Percentiles rank a stretch among this genome's conserved stretches.
Conservation (phyloP, 2,888 invertebrate species). For the Dinocampus coccinellae region DNA sequence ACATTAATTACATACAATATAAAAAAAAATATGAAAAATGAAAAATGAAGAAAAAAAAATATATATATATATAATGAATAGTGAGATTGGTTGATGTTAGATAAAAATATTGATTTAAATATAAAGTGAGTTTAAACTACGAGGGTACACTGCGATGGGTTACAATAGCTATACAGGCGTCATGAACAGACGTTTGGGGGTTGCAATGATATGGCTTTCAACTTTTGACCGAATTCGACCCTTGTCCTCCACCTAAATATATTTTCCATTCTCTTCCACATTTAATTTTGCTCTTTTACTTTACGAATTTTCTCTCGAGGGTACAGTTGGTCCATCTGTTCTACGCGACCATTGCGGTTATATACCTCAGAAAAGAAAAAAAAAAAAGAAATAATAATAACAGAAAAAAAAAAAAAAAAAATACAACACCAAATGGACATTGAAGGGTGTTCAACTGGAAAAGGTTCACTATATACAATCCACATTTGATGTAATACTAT, state of each 20-base stretch:
- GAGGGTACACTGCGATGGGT: not conserved
- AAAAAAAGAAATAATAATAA: too few species aligned
- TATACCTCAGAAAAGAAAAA: slow-evolving; percentile 26
- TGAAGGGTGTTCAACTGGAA: slow-evolving; percentile 47
- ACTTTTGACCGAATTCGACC: slow-evolving; percentile 49
- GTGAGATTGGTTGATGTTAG: slow-evolving; percentile 12
- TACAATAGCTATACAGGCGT: not conserved
- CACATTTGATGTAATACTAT: slow-evolving; percentile 35
- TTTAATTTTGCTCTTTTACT: slow-evolving; percentile 34
- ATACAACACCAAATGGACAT: slow-evolving; percentile 32
- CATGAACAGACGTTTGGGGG: slow-evolving; percentile 54
- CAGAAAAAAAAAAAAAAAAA: slow-evolving; percentile 10
- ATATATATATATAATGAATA: too few species aligned
- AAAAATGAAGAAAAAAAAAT: too few species aligned
- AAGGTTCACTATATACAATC: slow-evolving; percentile 27
- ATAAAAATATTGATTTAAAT: slow-evolving; percentile 7
- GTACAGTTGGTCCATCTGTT: slow-evolving; percentile 67
- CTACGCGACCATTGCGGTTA: slow-evolving; percentile 27
- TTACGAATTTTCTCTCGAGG: slow-evolving; percentile 52
- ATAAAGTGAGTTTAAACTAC: not conserved
- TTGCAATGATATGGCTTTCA: slow-evolving; percentile 43
- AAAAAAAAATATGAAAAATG: too few species aligned
- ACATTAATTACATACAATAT: slow-evolving; percentile 4
- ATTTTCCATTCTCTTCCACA: slow-evolving; percentile 33
- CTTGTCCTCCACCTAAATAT: too few species aligned